Base-by-base conservation (phyloP, 1,140 invertebrate genomes). In the Berghia stephanieae region DNA sequence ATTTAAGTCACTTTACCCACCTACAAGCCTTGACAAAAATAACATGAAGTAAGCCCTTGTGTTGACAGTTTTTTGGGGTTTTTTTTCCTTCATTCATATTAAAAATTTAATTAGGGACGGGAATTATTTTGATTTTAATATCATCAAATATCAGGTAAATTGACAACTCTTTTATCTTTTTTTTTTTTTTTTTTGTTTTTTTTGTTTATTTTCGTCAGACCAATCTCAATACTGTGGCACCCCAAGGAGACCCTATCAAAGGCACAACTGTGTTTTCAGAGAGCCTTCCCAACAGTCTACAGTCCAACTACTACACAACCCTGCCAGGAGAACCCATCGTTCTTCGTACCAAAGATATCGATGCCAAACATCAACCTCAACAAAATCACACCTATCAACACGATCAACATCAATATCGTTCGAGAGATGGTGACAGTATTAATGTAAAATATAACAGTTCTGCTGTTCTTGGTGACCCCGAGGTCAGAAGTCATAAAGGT, bases 311-410 rank as follows among this genome's bases (percentile, higher is more conserved):
- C 76, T 80, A 71, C 36, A 38, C 80, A 18, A 73, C 75, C 21
- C 52, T 78, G 36, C 75, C 78, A 21, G 70, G 8, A n/a, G 55
- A 77, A 36, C 80, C 80, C 16, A 78, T 79, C 27, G 60, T 81
- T 46, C 75, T 81, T 66, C 76, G 67, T 38, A 77, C 80, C 21
- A 72, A 40, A 4, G 55, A 79, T 52, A 40, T 69, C 3, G 57
- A 49, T 21, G n/a, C 1, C 0, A 57, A 2, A n/a, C 2, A 46
- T 18, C 43, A 2, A 27, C 52, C 55, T 10, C 24, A 38, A 34
- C n/a, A 18, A 27, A 60, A 1, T 24, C 66, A 70, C 2, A 31
- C 24, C n/a, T 27, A 21, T 3, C 55, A 21, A 0, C 21, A 57
- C n/a, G 24, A 57, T n/a, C 34, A 31, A 57, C 10, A 57, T 27